Evolutionary conservation across 2,888 invertebrate genomes (phyloP).

Genomic region (Eristalinus aeneus): DNA sequence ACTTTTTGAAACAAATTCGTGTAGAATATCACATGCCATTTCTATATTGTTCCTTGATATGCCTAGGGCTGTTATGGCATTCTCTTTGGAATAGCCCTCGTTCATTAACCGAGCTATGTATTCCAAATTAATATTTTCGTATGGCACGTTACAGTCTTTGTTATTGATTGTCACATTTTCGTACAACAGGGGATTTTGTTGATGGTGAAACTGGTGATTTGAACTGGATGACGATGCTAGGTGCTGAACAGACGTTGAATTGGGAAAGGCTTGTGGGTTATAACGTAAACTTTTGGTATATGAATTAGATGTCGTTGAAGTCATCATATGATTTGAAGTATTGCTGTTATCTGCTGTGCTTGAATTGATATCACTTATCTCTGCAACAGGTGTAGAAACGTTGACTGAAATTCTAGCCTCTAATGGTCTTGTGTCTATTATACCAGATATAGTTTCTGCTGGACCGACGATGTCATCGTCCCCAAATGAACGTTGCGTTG

Average conservation of each 20-base stretch:
- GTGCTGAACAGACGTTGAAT: constrained; percentile 55
- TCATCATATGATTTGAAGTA: constrained; percentile 50
- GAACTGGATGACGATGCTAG: constrained; percentile 64
- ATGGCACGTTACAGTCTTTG: constrained; percentile 83
- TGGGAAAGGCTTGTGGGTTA: constrained; percentile 68
- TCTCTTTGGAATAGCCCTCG: constrained; percentile 95
- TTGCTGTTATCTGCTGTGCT: constrained; percentile 56
- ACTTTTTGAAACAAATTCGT: constrained; percentile 90
- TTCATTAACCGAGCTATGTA: constrained; percentile 93
- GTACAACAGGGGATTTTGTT: constrained; percentile 78
- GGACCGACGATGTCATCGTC: constrained; percentile 84
- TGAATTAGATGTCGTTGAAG: constrained; percentile 52
- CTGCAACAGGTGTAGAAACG: constrained; percentile 18
- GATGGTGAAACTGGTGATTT: constrained; percentile 36
- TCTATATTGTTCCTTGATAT: constrained; percentile 96
- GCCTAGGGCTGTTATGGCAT: constrained; percentile 94
- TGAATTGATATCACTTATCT: constrained; percentile 45
- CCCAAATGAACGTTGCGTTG: constrained; percentile 74
- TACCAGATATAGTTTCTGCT: constrained; percentile 87
- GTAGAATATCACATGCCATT: constrained; percentile 97
- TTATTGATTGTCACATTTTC: constrained; percentile 81
- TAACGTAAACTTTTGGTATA: constrained; percentile 64
- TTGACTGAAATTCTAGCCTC: constrained; percentile 78
- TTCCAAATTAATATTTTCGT: constrained; percentile 95
- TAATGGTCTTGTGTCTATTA: constrained; percentile 84